These are phyloP conservation scores for Macrochelys suwanniensis DNA, from an alignment of 2,797 vertebrate species.

Conservation along the genomic window DNA sequence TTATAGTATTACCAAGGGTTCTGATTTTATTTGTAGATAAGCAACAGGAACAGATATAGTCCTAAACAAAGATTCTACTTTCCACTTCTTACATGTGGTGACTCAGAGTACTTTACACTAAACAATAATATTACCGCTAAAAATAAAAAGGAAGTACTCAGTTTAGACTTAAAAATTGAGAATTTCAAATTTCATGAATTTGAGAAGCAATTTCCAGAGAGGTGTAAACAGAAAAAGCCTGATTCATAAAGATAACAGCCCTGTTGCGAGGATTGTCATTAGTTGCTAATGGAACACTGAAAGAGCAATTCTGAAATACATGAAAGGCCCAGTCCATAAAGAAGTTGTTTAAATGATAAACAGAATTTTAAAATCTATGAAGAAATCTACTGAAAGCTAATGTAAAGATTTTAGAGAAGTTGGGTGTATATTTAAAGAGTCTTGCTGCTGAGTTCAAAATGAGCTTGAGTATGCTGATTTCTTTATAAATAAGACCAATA, in stretches of 20 bases:
- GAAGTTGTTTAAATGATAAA: neutral
- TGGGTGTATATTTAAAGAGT: neutral
- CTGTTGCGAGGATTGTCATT: neutral
- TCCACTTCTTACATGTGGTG: neutral
- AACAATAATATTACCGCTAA: neutral
- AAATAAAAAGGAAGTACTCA: neutral
- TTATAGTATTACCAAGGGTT: neutral
- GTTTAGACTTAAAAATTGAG: neutral
- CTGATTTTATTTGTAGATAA: neutral
- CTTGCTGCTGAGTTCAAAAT: neutral
- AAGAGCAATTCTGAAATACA: neutral
- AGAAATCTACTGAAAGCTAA: neutral
- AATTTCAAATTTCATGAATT: neutral
- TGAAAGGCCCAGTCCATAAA: neutral
- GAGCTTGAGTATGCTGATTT: too few species aligned
- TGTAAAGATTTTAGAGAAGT: neutral
- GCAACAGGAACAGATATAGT: neutral
- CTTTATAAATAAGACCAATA: neutral
- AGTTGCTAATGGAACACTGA: neutral
- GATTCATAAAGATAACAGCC: neutral
- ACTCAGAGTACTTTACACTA: neutral
- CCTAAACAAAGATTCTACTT: neutral
- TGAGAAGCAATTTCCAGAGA: neutral
- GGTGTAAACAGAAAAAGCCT: neutral
- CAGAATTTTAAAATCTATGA: neutral